phyloP scores from a whole-genome alignment of 1,140 invertebrate genomes.

The Scaptomyza pallida region DNA sequence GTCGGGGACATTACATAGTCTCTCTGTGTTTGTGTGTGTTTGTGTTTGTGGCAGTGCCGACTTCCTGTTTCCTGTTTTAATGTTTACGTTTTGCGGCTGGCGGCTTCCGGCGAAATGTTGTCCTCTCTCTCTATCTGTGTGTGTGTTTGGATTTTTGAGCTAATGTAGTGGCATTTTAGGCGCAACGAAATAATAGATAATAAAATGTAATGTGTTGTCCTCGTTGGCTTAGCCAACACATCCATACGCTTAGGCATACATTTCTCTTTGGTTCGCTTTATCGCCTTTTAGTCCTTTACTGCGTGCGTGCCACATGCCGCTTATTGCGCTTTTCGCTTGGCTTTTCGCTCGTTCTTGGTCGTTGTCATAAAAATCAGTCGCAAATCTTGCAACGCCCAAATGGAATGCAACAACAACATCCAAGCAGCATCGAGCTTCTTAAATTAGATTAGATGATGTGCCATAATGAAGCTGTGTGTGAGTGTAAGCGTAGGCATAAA shows the following conservation, averaged over 20 bases:
- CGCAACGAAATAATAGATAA: conserved; percentile 77
- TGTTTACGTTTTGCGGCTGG: conserved; percentile 76
- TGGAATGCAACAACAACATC: conserved; percentile 64
- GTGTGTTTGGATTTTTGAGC: conserved; percentile 63
- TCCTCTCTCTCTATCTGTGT: too few relatives aligned
- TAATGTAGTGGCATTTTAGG: conserved; percentile 78
- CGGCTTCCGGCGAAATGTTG: conserved; percentile 29
- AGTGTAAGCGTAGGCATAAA: background rate
- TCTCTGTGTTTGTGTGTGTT: conserved; percentile 28
- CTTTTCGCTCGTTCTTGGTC: conserved; percentile 14
- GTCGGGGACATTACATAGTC: conserved; percentile 54
- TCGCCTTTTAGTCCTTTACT: conserved; percentile 20
- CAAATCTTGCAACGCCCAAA: conserved; percentile 60
- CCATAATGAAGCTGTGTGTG: conserved; percentile 71
- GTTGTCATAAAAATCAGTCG: conserved; percentile 72
- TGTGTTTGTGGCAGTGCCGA: conserved; percentile 40
- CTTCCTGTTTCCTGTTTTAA: conserved; percentile 80
- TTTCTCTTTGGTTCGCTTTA: conserved; percentile 36
- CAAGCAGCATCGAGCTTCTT: conserved; percentile 46
- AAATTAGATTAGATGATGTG: conserved; percentile 80
- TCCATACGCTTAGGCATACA: conserved; percentile 11
- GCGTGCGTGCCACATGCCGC: conserved; percentile 59
- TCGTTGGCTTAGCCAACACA: conserved; percentile 57
- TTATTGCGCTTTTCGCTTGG: conserved; percentile 66
- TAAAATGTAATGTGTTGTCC: conserved; percentile 77